Evolutionary conservation across 2,888 invertebrate genomes (phyloP).

Genomic region (Tetanocera ferruginea): DNA sequence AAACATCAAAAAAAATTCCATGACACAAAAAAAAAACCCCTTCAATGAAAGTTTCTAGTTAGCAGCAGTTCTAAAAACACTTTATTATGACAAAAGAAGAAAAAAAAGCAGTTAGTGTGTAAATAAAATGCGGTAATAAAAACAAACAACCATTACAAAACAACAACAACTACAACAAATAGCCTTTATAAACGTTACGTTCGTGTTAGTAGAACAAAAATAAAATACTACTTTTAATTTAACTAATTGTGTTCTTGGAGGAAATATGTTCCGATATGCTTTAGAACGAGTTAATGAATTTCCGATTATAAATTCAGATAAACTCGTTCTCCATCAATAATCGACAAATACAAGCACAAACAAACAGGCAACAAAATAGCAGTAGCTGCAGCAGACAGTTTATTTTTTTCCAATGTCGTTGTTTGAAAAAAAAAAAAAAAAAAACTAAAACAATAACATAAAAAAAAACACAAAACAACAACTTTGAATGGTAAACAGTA

Average conservation of each 20-base stretch:
- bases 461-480: not conserved
- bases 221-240: not conserved
- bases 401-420: not conserved
- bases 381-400: not conserved
- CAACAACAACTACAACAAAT: no score
- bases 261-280: not conserved
- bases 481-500: not conserved
- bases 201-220: not conserved
- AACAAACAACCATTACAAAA: no score
- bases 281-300: not conserved
- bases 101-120: no score
- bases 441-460: not conserved
- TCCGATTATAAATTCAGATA: not conserved
- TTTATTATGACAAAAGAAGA: no score
- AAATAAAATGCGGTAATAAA: no score
- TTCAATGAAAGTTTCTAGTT: no score
- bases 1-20: no score
- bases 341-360: not conserved
- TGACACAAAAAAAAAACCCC: no score
- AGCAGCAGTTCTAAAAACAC: no score
- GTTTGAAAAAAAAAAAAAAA: not conserved
- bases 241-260: not conserved
- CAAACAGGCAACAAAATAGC: not conserved
- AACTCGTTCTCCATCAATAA: constrained; percentile 5
- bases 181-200: not conserved